Percentiles rank a stretch among this genome's conserved stretches.
Conservation (phyloP, 2,113 vertebrate genomes). For the Cyanoliseus patagonus region DNA sequence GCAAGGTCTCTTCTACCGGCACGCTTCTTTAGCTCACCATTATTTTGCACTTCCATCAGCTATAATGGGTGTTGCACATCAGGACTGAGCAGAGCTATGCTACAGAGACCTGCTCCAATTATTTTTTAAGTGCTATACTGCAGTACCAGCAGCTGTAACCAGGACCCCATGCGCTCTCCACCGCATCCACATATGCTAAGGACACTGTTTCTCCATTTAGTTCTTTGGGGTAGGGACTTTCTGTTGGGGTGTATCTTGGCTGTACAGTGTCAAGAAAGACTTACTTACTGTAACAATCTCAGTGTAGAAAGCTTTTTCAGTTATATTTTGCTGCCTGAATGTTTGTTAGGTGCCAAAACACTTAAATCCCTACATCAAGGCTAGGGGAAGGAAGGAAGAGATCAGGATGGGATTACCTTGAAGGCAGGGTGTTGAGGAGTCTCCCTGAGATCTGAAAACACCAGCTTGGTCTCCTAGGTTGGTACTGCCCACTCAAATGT, state of each 20-base stretch:
- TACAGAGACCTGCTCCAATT: neutral
- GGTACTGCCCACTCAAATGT: neutral
- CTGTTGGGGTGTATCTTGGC: neutral
- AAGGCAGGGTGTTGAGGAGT: neutral
- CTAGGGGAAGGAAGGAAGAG: neutral
- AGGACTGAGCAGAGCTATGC: neutral
- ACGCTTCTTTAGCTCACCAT: neutral
- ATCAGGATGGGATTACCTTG: neutral
- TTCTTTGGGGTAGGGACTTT: neutral
- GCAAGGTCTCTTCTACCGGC: neutral
- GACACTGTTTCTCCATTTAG: rapidly evolving
- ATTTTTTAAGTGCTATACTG: neutral
- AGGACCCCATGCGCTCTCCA: rapidly evolving
- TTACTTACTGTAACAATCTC: neutral
- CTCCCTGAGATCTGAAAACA: neutral
- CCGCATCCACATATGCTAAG: neutral
- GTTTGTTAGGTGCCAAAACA: neutral
- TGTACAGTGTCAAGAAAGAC: neutral
- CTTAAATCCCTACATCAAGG: neutral
- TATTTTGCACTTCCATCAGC: neutral
- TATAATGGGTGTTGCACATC: neutral
- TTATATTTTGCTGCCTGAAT: neutral
- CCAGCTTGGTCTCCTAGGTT: neutral
- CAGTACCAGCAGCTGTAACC: neutral
- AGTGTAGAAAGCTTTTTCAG: neutral